Evolutionary conservation across 2,797 vertebrate genomes (phyloP).

Genomic region (Halcyon badia): DNA sequence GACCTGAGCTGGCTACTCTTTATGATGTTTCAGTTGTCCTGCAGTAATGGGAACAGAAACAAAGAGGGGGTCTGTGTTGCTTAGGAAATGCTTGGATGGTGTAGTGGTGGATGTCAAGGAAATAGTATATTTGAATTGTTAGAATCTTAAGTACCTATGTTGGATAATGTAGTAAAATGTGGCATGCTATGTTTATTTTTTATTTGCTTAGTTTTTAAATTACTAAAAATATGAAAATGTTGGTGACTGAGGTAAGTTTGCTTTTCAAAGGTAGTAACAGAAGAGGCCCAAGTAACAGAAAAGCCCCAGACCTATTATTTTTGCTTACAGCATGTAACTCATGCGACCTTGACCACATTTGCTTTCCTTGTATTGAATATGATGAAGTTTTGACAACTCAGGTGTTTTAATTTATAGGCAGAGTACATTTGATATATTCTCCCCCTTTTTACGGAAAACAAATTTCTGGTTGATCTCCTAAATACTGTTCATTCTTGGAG

Average conservation of each 20-base stretch:
- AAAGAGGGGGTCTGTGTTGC: fast-evolving
- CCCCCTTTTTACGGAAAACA: fast-evolving
- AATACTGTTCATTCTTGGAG: neutral
- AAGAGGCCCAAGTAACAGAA: neutral
- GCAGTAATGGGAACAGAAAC: neutral
- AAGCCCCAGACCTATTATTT: neutral
- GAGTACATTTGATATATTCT: neutral
- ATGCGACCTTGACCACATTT: neutral
- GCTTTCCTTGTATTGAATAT: neutral
- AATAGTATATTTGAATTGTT: neutral
- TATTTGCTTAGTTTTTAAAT: neutral
- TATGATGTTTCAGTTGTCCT: neutral
- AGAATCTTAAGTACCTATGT: neutral
- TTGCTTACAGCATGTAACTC: neutral
- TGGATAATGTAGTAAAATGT: neutral
- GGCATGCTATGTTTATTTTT: neutral
- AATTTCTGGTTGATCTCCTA: neutral
- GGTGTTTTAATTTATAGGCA: neutral
- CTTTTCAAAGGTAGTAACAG: neutral
- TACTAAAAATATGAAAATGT: neutral
- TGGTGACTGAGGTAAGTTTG: neutral
- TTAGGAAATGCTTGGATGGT: neutral
- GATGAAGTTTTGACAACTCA: neutral
- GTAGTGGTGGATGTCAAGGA: neutral
- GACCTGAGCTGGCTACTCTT: neutral